phyloP scores from a whole-genome alignment of 1,140 invertebrate genomes.

The Pemphigus obesinymphae region DNA sequence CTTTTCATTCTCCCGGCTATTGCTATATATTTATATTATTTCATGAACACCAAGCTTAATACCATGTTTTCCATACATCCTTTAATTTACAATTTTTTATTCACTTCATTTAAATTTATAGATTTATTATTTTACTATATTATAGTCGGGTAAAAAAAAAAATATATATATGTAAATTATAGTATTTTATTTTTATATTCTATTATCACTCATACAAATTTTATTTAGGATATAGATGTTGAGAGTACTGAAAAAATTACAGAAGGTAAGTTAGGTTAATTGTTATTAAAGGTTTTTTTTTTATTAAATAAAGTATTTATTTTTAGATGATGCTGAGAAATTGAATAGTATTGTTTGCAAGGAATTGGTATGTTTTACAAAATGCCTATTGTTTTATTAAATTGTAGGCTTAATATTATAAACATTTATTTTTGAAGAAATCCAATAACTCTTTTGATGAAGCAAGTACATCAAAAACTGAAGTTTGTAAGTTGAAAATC shows the following conservation, averaged over 20 bases:
- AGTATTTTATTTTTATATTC: too few species aligned
- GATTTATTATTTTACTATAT: too few species aligned
- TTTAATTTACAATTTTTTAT: too few species aligned
- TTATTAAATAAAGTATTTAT: background rate
- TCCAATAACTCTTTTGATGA: background rate
- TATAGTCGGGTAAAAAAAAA: too few species aligned
- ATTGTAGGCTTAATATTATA: background rate
- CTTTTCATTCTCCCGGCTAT: too few species aligned
- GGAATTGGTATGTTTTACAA: background rate
- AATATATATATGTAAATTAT: too few species aligned
- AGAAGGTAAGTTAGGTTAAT: background rate
- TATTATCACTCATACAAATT: too few species aligned
- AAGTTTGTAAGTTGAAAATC: conserved; percentile 16
- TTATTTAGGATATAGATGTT: conserved; percentile 6
- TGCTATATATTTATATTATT: too few species aligned
- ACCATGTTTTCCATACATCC: too few species aligned
- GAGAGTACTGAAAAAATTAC: background rate
- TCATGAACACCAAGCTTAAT: too few species aligned
- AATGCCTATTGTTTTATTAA: background rate
- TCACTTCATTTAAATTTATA: too few species aligned
- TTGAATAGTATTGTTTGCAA: background rate
- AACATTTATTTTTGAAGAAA: background rate
- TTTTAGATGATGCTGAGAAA: background rate
- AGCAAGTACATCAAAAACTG: background rate
- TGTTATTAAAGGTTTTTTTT: background rate